These are phyloP conservation scores for Porites australiensis DNA, from an alignment of 64 coral and sea anemone genomes.

Conservation along the genomic window DNA sequence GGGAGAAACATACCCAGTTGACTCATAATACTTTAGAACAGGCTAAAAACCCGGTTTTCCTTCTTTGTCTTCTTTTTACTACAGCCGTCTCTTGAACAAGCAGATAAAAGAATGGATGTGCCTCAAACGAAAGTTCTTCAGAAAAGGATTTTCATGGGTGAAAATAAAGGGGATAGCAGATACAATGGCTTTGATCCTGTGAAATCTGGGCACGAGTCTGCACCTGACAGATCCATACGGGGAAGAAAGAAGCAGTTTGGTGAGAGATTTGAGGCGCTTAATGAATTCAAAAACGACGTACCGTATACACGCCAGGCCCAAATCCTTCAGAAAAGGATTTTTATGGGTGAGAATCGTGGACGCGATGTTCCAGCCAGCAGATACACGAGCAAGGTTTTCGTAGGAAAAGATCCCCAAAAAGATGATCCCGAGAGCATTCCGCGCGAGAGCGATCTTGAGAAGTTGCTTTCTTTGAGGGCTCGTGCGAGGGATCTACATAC, in stretches of 20 bases:
- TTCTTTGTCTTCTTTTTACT: too few relatives aligned
- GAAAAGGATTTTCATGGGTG: constrained; percentile 15
- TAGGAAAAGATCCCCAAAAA: not conserved
- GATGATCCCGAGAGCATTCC: not conserved
- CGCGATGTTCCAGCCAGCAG: not conserved
- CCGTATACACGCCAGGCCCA: too few relatives aligned
- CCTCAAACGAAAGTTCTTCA: not conserved
- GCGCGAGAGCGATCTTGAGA: not conserved
- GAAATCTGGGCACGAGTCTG: not conserved
- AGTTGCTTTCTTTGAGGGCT: not conserved
- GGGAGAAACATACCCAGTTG: too few relatives aligned
- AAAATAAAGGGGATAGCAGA: too few relatives aligned
- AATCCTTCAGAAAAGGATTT: not conserved
- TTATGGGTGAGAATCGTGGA: not conserved
- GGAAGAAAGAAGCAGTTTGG: too few relatives aligned
- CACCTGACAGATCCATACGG: too few relatives aligned
- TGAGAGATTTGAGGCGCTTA: too few relatives aligned
- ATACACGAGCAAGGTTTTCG: not conserved
- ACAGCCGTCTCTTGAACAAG: too few relatives aligned
- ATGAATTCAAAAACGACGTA: too few relatives aligned
- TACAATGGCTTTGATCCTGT: not conserved
- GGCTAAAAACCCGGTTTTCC: too few relatives aligned
- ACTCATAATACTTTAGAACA: too few relatives aligned
- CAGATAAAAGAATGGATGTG: too few relatives aligned
- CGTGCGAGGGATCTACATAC: not conserved